Conservation (phyloP, 2,797 vertebrate species). For the Xenopus petersii region DNA sequence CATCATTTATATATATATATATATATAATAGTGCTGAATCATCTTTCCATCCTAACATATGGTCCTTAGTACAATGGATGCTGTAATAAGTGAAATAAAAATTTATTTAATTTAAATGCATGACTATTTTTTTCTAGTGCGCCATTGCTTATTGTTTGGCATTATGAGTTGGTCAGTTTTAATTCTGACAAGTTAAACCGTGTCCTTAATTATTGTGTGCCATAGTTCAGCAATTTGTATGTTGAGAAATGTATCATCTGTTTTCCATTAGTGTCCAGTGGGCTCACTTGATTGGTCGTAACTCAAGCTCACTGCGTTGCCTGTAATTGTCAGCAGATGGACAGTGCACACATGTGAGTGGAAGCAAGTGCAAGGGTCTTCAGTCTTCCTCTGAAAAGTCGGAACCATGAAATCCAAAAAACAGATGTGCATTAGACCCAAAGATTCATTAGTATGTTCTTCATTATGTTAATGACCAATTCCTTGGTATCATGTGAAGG, state of each 20-base stretch:
- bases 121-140: too few relatives aligned
- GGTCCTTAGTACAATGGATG: too few relatives aligned
- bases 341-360: conserved; percentile 41
- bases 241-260: conserved; percentile 61
- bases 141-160: background rate
- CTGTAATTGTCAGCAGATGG: conserved; percentile 65
- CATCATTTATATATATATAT: too few relatives aligned
- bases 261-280: conserved; percentile 58
- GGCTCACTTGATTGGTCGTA: conserved; percentile 57
- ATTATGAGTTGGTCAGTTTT: conserved; percentile 16
- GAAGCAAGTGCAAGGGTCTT: conserved; percentile 37
- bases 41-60: too few relatives aligned
- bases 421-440: conserved; percentile 53
- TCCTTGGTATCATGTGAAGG: conserved; percentile 32
- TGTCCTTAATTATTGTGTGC: conserved; percentile 55
- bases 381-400: conserved; percentile 33
- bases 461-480: conserved; percentile 50
- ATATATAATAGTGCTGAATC: too few relatives aligned
- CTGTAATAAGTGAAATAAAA: too few relatives aligned
- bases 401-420: conserved; percentile 43
- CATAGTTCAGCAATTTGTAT: conserved; percentile 51
- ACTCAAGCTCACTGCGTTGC: conserved; percentile 47
- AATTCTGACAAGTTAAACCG: conserved; percentile 51
- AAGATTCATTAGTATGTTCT: conserved; percentile 48
- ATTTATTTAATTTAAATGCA: too few relatives aligned